phyloP scores from a whole-genome alignment of 1,140 invertebrate genomes.

The Monomorium pharaonis region DNA sequence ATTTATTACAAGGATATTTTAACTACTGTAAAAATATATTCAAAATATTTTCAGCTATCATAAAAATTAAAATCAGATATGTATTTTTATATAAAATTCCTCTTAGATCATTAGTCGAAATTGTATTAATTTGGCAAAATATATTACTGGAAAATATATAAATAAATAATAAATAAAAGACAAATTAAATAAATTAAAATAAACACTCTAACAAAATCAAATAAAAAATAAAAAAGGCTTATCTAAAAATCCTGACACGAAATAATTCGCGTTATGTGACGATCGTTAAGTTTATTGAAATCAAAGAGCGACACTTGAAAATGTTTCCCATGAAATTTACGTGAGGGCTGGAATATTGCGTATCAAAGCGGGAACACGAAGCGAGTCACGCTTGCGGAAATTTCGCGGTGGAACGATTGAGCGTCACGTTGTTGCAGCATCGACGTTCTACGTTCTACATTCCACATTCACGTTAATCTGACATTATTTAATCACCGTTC shows the following conservation, averaged over 20 bases:
- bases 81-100: no score
- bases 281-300: constrained; percentile 1
- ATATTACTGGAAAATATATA: no score
- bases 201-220: no score
- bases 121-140: no score
- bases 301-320: not conserved
- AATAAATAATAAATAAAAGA: no score
- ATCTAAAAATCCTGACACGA: not conserved
- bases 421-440: constrained; percentile 2
- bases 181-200: no score
- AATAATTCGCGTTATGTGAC: not conserved
- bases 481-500: not conserved
- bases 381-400: constrained; percentile 8
- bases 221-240: no score
- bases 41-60: no score
- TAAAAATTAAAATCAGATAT: not conserved
- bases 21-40: no score
- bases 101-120: no score
- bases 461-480: constrained; percentile 12
- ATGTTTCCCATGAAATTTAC: not conserved
- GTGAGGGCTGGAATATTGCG: constrained; percentile 2
- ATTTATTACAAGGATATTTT: not conserved
- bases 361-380: not conserved
- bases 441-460: not conserved
- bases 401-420: constrained; percentile 4